A percentile compares a stretch with the other conserved stretches of the same genome.
phyloP scores from a whole-genome alignment of 2,888 invertebrate genomes.

The Euplagia quadripunctaria region DNA sequence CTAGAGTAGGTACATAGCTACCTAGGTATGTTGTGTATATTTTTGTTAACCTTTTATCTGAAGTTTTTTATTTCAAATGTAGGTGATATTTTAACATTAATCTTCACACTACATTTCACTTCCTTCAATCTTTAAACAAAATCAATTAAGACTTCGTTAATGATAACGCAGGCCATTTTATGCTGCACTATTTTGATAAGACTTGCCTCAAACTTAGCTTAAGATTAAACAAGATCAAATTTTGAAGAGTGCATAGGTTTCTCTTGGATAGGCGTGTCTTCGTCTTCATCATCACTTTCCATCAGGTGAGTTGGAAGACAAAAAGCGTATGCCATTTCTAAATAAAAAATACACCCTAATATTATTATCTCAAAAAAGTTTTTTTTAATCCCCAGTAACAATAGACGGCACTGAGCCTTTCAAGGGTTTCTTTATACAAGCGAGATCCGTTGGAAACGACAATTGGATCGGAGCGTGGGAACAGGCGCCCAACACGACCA shows the following conservation, averaged over 20 bases:
- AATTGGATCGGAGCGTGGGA: conserved; percentile 93
- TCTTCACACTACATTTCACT: too few relatives aligned
- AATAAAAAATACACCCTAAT: too few relatives aligned
- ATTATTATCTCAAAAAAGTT: background rate
- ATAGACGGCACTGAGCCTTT: conserved; percentile 88
- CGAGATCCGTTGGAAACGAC: conserved; percentile 90
- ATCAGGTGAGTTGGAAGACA: too few relatives aligned
- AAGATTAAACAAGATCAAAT: background rate
- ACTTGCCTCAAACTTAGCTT: background rate
- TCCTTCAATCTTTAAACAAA: too few relatives aligned
- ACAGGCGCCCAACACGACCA: conserved; percentile 91
- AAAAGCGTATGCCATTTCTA: too few relatives aligned
- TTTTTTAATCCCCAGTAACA: conserved; percentile 77
- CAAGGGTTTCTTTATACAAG: conserved; percentile 95
- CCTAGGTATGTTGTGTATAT: background rate
- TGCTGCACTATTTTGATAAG: conserved; percentile 1
- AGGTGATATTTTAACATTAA: too few relatives aligned
- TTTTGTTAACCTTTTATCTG: too few relatives aligned
- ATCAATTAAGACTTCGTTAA: background rate
- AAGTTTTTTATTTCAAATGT: too few relatives aligned
- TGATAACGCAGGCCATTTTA: background rate
- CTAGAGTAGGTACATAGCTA: background rate
- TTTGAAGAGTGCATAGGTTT: too few relatives aligned
- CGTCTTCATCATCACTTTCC: too few relatives aligned
- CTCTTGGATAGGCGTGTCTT: too few relatives aligned